phyloP scores from a whole-genome alignment of 2,113 vertebrate genomes.

The Caranx ignobilis region DNA sequence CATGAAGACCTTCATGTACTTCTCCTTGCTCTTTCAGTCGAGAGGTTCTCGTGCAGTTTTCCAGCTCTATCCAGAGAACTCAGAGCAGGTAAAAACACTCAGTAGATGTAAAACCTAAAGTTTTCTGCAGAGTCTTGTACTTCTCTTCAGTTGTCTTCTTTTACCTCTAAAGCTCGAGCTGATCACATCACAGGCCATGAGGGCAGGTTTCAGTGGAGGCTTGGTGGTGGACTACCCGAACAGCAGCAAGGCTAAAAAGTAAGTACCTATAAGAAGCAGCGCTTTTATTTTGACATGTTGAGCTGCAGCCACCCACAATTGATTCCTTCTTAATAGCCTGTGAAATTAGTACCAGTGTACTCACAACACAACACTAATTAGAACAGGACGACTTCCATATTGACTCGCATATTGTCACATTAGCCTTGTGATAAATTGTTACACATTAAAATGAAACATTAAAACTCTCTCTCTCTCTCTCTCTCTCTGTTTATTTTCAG shows the following conservation, averaged over 20 bases:
- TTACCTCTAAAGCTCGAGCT: conserved; percentile 88
- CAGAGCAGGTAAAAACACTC: conserved; percentile 88
- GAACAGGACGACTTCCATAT: conserved; percentile 14
- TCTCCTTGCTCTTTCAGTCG: conserved; percentile 77
- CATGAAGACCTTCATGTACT: background rate
- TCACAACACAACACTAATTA: conserved; percentile 16
- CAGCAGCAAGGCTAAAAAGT: conserved; percentile 98
- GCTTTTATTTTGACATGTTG: conserved; percentile 37
- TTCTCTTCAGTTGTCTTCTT: background rate
- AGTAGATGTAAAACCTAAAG: background rate
- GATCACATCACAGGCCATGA: conserved; percentile 94
- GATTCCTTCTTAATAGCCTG: conserved; percentile 41
- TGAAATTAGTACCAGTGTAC: conserved; percentile 37
- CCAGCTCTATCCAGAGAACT: conserved; percentile 96
- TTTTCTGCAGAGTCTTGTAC: background rate
- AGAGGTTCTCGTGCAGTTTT: conserved; percentile 92
- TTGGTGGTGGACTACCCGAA: conserved; percentile 99
- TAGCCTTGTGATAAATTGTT: conserved; percentile 7
- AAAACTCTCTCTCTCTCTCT: background rate
- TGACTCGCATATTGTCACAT: conserved; percentile 15
- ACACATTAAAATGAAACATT: conserved; percentile 11
- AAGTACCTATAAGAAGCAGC: conserved; percentile 60
- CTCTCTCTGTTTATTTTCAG: conserved; percentile 72
- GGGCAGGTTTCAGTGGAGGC: conserved; percentile 94
- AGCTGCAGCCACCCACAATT: background rate